Percentiles rank a stretch among this genome's conserved stretches.
These are phyloP conservation scores for Euphonia xanthogaster DNA, from an alignment of 2,797 vertebrate species.

Conservation along the genomic window DNA sequence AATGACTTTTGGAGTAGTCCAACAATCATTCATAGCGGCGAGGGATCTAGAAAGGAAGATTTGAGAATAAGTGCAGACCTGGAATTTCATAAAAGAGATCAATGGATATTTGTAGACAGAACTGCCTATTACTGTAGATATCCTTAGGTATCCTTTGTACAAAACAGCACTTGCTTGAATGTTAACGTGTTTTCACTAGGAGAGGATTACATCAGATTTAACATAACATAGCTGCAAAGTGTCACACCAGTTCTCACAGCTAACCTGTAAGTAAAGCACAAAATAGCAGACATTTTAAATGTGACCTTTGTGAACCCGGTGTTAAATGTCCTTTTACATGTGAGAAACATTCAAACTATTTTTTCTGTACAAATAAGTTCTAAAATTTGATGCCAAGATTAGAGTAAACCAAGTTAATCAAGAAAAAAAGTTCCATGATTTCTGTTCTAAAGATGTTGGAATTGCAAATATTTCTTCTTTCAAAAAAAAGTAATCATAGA, in stretches of 20 bases:
- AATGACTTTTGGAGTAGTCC: background rate
- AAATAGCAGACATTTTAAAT: background rate
- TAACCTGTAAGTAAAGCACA: background rate
- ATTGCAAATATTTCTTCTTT: background rate
- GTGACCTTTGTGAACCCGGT: fast-evolving
- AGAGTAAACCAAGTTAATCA: background rate
- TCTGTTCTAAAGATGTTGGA: background rate
- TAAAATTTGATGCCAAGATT: background rate
- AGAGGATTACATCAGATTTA: background rate
- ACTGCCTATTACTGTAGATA: background rate
- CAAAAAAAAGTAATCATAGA: background rate
- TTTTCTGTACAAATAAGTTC: background rate
- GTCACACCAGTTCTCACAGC: background rate
- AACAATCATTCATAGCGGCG: background rate
- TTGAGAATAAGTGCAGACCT: background rate
- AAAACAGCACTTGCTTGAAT: background rate
- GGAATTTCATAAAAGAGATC: background rate
- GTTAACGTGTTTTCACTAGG: background rate
- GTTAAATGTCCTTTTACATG: background rate
- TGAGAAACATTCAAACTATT: background rate
- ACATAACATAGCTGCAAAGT: background rate
- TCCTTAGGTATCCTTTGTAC: background rate
- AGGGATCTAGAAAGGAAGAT: background rate
- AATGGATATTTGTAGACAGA: background rate
- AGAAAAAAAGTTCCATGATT: background rate